These are phyloP conservation scores for Actinemys pallida DNA, from an alignment of 2,113 vertebrate species.

Conservation along the genomic window DNA sequence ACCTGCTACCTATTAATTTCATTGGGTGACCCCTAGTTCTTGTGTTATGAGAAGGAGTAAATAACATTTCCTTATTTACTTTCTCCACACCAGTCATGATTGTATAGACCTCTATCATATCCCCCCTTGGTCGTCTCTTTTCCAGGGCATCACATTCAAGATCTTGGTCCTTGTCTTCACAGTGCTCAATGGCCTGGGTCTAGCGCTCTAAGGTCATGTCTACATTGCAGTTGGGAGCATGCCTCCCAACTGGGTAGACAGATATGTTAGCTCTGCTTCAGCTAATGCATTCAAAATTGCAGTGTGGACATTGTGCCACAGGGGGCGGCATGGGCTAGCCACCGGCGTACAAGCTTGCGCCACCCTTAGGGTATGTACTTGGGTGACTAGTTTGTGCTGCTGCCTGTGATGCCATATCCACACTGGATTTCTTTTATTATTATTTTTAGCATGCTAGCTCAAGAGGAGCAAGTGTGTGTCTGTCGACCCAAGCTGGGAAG, in stretches of 20 bases:
- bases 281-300: not conserved
- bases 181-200: fast-evolving
- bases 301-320: not conserved
- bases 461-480: not conserved
- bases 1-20: too few relatives aligned
- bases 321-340: too few relatives aligned
- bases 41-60: too few relatives aligned
- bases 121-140: too few relatives aligned
- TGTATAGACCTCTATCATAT: too few relatives aligned
- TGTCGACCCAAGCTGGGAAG: not conserved
- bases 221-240: not conserved
- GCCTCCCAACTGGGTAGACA: not conserved
- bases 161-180: not conserved
- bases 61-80: too few relatives aligned
- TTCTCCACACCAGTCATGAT: too few relatives aligned
- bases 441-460: not conserved
- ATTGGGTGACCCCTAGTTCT: too few relatives aligned
- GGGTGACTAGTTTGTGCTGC: not conserved
- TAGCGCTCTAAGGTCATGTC: not conserved
- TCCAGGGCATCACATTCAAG: not conserved
- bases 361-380: not conserved
- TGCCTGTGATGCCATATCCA: not conserved
- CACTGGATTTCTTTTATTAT: not conserved
- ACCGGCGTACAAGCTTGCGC: not conserved
- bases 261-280: not conserved